phyloP scores from a whole-genome alignment of 1,140 invertebrate genomes.

The Belonocnema kinseyi region DNA sequence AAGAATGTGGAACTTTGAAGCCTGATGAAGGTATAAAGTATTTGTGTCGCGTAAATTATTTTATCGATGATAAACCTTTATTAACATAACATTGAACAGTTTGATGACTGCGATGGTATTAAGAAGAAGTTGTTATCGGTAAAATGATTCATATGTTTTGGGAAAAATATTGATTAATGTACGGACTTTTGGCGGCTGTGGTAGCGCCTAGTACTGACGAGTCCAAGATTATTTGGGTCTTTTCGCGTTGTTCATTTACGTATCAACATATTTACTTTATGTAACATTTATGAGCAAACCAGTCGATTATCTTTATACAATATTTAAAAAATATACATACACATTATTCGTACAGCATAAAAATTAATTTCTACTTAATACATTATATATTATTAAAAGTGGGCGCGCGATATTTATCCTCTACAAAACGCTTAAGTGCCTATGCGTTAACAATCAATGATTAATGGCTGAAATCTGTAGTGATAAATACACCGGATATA shows the following conservation, averaged over 20 bases:
- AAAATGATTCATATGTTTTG: conserved; percentile 12
- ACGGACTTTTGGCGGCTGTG: neutral
- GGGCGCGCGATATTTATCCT: neutral
- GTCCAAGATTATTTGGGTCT: conserved; percentile 4
- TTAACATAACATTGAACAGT: conserved; percentile 28
- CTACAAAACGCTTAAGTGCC: conserved; percentile 5
- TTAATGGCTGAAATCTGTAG: neutral
- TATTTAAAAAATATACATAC: conserved; percentile 30
- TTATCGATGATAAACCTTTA: conserved; percentile 32
- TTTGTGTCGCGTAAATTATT: neutral
- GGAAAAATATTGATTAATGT: neutral
- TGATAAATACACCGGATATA: neutral
- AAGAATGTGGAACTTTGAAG: no score
- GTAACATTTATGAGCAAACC: conserved; percentile 27
- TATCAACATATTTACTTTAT: conserved; percentile 26
- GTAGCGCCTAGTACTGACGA: neutral
- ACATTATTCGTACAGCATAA: conserved; percentile 31
- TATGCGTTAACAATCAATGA: neutral
- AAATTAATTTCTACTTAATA: conserved; percentile 30
- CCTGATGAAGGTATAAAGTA: neutral
- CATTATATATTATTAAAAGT: conserved; percentile 8
- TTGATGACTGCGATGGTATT: conserved; percentile 1
- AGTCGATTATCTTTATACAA: conserved; percentile 30
- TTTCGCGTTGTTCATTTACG: conserved; percentile 17
- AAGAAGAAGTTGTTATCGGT: conserved; percentile 21